Percentiles rank a stretch among this genome's conserved stretches.
phyloP scores from a whole-genome alignment of 2,888 invertebrate species.

The Agrochola lychnidis region DNA sequence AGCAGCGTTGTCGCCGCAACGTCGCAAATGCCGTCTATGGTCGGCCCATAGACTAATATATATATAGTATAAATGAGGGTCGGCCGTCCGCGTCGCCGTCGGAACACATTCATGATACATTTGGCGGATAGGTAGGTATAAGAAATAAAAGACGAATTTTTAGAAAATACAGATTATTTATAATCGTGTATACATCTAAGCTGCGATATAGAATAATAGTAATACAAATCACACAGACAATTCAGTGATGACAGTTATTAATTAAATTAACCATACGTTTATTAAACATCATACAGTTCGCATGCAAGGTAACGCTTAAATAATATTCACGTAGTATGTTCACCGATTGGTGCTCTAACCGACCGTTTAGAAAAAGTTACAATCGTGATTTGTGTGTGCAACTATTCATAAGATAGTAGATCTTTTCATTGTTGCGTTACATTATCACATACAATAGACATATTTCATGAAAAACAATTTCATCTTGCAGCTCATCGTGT shows the following conservation, averaged over 20 bases:
- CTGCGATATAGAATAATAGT: conserved; percentile 71
- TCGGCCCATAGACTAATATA: too few species aligned
- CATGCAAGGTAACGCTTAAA: conserved; percentile 46
- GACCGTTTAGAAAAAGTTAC: conserved; percentile 30
- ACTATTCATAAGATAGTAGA: conserved; percentile 9
- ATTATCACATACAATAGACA: conserved; percentile 9
- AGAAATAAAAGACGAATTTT: conserved; percentile 64
- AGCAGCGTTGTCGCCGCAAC: too few species aligned
- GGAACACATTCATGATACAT: neutral
- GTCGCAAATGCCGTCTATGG: too few species aligned
- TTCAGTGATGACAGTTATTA: conserved; percentile 59
- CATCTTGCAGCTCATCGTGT: conserved; percentile 7
- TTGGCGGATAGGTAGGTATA: neutral
- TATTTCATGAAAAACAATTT: conserved; percentile 17
- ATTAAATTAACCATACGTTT: conserved; percentile 42
- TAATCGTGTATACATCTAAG: conserved; percentile 76
- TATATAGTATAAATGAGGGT: too few species aligned
- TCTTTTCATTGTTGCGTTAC: conserved; percentile 10
- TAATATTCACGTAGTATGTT: conserved; percentile 30
- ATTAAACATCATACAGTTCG: conserved; percentile 48
- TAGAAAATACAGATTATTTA: conserved; percentile 77
- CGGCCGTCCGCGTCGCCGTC: neutral
- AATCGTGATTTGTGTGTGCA: conserved; percentile 25
- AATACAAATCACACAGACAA: conserved; percentile 68
- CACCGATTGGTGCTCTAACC: conserved; percentile 27